Evolutionary conservation across 2,113 vertebrate genomes (phyloP), one percentile per base, ranked within the genome.

Genomic region (Amazona vittata): DNA sequence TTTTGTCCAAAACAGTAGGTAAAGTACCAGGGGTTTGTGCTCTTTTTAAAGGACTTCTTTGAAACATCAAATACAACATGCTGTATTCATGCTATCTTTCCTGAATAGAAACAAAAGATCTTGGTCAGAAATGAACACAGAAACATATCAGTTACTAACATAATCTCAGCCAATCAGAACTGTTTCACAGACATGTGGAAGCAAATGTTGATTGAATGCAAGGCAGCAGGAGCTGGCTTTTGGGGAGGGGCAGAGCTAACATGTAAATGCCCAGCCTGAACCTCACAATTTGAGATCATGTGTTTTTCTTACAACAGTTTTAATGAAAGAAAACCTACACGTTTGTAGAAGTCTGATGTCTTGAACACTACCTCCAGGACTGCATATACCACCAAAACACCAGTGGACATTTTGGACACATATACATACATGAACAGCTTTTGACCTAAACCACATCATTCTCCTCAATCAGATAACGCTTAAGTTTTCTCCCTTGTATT

Each of bases 261-360:
- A 14, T 11, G 22, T 10, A 77, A 76, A 83, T 17, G 3, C 17
- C 17, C n/a, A 73, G 24, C 29, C 31, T 47, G 33, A 92, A 52
- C 9, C 49, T 70, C 44, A 20, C n/a, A 26, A 18, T 28, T 44
- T 69, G 18, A 78, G 46, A 82, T 50, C 2, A 7, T 3, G 1
- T 11, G 4, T 6, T 85, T 43, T 35, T 65, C n/a, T 50, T 33
- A 20, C 4, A 57, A 31, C 35, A 55, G 4, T 55, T 68, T 83
- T 50, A 76, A 70, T 17, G 68, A 46, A 86, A 25, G 16, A 62
- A 83, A 53, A 41, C 5, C 6, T 63, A 35, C 33, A 46, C 2
- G 20, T 4, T 55, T 10, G 59, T 4, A 19, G 2, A 53, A 46
- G 3, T 39, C 26, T 59, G 37, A 44, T 1, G 2, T 24, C n/a